phyloP scores from a whole-genome alignment of 2,113 vertebrate genomes.

The Dasyurus viverrinus region DNA sequence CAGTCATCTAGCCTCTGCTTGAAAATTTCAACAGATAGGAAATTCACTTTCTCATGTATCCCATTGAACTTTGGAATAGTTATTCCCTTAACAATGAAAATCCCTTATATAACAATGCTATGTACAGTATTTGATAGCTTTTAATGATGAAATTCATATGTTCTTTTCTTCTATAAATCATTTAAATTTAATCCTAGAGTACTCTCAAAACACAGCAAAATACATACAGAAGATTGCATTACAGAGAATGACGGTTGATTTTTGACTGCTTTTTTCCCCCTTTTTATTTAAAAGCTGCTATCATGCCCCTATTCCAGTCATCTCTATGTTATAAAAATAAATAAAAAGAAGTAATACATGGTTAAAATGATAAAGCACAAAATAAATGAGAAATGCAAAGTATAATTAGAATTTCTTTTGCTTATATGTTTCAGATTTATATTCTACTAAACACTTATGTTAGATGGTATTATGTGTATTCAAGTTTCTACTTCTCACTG shows the following conservation, averaged over 20 bases:
- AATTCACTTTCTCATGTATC: neutral
- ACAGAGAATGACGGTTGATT: neutral
- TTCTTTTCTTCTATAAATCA: neutral
- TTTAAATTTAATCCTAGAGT: constrained; percentile 6
- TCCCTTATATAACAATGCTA: neutral
- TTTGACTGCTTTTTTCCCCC: neutral
- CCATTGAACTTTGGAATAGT: neutral
- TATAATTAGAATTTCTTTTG: neutral
- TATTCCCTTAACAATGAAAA: neutral
- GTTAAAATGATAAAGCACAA: constrained; percentile 5
- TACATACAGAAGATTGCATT: constrained; percentile 8
- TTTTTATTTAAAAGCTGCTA: constrained; percentile 22
- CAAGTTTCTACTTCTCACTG: neutral
- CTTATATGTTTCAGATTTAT: constrained; percentile 6
- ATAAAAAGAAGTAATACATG: neutral
- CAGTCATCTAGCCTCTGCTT: neutral
- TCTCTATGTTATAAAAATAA: constrained; percentile 27
- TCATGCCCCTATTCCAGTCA: neutral
- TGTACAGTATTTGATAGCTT: neutral
- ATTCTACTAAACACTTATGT: neutral
- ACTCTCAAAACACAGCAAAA: neutral
- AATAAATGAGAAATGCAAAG: constrained; percentile 11
- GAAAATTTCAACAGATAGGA: neutral
- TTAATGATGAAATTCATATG: constrained; percentile 30
- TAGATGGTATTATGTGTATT: neutral